phyloP scores from a whole-genome alignment of 2,113 vertebrate species.

The Neoarius graeffei region DNA sequence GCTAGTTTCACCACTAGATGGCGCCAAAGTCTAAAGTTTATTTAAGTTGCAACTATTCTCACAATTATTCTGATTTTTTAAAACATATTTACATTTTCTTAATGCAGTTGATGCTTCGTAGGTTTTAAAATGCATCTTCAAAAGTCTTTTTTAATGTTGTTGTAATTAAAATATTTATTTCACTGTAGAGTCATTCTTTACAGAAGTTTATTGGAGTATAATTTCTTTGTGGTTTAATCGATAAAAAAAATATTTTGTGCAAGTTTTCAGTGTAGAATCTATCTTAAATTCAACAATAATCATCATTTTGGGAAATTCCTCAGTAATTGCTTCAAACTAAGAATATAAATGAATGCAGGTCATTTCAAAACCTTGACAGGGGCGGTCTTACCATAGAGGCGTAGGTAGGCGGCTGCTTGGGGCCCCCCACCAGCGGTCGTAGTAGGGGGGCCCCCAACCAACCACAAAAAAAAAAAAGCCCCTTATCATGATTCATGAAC shows the following conservation, averaged over 20 bases:
- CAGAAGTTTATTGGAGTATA: neutral
- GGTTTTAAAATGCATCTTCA: neutral
- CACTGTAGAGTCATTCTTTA: neutral
- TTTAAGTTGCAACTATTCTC: neutral
- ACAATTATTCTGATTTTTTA: neutral
- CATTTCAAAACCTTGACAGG: neutral
- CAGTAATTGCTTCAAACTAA: neutral
- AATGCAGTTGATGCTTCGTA: neutral
- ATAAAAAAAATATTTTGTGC: neutral
- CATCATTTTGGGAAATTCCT: neutral
- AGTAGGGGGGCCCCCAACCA: too few relatives aligned
- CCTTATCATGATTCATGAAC: too few relatives aligned
- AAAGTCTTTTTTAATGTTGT: neutral
- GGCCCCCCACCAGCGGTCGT: too few relatives aligned
- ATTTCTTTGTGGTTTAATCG: neutral
- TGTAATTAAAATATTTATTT: neutral
- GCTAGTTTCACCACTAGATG: neutral
- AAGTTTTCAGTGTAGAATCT: neutral
- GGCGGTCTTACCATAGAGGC: too few relatives aligned
- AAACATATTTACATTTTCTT: neutral
- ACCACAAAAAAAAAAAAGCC: too few relatives aligned
- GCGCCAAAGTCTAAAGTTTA: neutral
- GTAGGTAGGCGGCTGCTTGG: too few relatives aligned
- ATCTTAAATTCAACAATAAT: neutral
- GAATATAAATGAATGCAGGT: neutral